phyloP scores from a whole-genome alignment of 2,888 invertebrate species.

The Tupiocoris notatus region DNA sequence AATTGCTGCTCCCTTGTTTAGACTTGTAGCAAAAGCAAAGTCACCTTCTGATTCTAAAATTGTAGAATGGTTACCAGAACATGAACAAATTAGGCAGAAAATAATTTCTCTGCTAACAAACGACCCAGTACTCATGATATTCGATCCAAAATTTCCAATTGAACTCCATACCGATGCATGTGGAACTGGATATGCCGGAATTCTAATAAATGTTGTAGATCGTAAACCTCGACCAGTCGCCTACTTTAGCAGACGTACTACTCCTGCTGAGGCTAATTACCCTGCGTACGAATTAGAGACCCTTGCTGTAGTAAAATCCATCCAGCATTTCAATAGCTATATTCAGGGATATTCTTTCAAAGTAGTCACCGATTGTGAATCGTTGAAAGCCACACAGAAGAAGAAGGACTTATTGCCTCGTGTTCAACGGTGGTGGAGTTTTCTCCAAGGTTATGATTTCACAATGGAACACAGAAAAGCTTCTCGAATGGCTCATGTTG shows the following conservation, averaged over 20 bases:
- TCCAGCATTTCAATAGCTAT: neutral
- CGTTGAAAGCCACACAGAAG: neutral
- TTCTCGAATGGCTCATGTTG: conserved; percentile 5
- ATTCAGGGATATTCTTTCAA: neutral
- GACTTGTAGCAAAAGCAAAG: neutral
- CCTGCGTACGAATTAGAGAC: neutral
- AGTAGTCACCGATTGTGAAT: neutral
- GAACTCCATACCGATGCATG: neutral
- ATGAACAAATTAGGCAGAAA: neutral
- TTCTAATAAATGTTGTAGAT: neutral
- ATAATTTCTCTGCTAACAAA: neutral
- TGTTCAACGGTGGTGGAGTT: conserved; percentile 11
- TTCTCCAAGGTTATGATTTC: too few species aligned
- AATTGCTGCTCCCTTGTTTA: conserved; percentile 19
- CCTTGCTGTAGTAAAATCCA: neutral
- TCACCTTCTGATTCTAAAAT: neutral
- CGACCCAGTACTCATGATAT: neutral
- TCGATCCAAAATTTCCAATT: neutral
- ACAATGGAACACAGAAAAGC: conserved; percentile 10
- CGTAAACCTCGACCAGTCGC: neutral
- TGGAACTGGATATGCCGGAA: neutral
- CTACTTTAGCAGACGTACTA: too few species aligned
- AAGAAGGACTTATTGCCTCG: conserved; percentile 11
- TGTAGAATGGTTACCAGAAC: neutral
- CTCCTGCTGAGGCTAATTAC: neutral